Percentiles rank a stretch among this genome's conserved stretches.
Evolutionary conservation across 2,113 vertebrate species (phyloP).

Genomic region (Siphamia tubifer): DNA sequence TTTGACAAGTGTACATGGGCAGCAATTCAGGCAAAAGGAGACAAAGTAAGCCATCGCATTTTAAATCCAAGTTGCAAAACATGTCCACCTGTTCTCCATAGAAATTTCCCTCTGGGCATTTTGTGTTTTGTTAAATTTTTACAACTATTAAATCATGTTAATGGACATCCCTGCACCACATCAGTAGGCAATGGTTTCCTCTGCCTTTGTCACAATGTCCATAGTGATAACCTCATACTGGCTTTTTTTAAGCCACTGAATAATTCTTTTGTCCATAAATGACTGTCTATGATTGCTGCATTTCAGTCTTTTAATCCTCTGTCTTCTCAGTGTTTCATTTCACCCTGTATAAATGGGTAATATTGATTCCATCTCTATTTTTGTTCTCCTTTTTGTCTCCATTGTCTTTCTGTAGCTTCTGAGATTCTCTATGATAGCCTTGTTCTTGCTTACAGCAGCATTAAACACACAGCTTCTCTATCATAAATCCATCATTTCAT

Average conservation of each 20-base stretch:
- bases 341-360: constrained; percentile 33
- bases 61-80: constrained; percentile 35
- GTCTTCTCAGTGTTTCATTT: constrained; percentile 30
- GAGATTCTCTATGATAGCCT: constrained; percentile 48
- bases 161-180: constrained; percentile 3
- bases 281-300: constrained; percentile 55
- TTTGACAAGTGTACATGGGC: constrained; percentile 42
- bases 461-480: constrained; percentile 52
- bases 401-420: constrained; percentile 43
- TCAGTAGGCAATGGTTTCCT: constrained; percentile 9
- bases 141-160: background rate
- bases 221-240: constrained; percentile 33
- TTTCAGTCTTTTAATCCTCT: constrained; percentile 40
- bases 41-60: constrained; percentile 24
- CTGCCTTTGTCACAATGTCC: constrained; percentile 7
- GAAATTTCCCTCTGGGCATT: constrained; percentile 4
- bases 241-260: constrained; percentile 24
- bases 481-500: constrained; percentile 66
- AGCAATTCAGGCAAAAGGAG: constrained; percentile 40
- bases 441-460: constrained; percentile 61
- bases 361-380: constrained; percentile 65
- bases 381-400: constrained; percentile 34
- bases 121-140: background rate
- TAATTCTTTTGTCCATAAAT: constrained; percentile 65
- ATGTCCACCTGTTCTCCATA: constrained; percentile 40